A percentile compares a stretch with the other conserved stretches of the same genome.
phyloP scores from a whole-genome alignment of 2,888 invertebrate species.

The Torymus auratus region DNA sequence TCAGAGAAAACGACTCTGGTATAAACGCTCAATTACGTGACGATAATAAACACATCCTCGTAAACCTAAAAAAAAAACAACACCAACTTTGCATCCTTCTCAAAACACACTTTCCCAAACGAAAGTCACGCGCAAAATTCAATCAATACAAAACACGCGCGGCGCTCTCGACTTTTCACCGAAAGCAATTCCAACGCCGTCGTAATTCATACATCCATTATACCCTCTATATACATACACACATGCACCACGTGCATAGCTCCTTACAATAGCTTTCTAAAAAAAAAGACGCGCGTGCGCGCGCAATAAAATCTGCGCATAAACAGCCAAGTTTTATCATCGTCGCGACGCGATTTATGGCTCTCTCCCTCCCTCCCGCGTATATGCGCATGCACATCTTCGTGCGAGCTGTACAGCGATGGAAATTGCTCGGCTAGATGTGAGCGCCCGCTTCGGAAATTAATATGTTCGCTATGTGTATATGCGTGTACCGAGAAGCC shows the following conservation, averaged over 20 bases:
- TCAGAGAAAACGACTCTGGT: too few species aligned
- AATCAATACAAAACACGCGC: too few species aligned
- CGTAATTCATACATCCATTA: too few species aligned
- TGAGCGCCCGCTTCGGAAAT: slow-evolving; percentile 30
- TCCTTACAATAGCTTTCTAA: neutral
- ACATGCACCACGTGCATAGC: neutral
- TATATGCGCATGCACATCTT: neutral
- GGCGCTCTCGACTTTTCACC: too few species aligned
- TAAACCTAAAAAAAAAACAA: too few species aligned
- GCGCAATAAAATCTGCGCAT: neutral
- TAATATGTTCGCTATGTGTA: slow-evolving; percentile 27
- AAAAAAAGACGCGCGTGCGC: neutral
- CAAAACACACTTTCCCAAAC: neutral
- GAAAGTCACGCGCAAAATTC: too few species aligned
- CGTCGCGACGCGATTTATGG: slow-evolving; percentile 22
- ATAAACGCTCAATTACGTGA: too few species aligned
- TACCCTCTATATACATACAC: too few species aligned
- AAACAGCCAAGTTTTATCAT: slow-evolving; percentile 18
- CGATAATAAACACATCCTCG: too few species aligned
- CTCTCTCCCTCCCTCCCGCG: neutral
- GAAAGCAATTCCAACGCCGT: too few species aligned
- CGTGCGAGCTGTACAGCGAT: neutral
- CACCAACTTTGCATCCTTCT: too few species aligned
- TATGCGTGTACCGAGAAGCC: slow-evolving; percentile 23
- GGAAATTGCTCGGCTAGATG: slow-evolving; percentile 23